Percentiles rank a stretch among this genome's conserved stretches.
Evolutionary conservation across 2,797 vertebrate genomes (phyloP).

Genomic region (Anableps anableps): DNA sequence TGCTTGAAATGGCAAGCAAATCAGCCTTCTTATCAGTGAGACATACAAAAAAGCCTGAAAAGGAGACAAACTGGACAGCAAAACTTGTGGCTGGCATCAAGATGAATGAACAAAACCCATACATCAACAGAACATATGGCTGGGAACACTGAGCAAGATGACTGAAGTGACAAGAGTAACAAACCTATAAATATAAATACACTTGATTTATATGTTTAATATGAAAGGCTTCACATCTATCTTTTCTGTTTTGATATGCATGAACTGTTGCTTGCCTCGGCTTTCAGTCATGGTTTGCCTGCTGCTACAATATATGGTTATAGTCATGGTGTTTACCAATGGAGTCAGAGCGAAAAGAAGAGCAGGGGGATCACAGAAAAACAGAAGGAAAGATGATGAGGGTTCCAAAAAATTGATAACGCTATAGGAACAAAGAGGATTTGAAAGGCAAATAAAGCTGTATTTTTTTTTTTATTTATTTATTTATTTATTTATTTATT

Average conservation of each 20-base stretch:
- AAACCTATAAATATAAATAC: constrained; percentile 20
- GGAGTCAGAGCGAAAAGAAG: constrained; percentile 26
- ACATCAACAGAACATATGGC: constrained; percentile 21
- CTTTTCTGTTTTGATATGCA: constrained; percentile 54
- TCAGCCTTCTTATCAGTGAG: background rate
- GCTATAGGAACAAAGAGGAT: constrained; percentile 40
- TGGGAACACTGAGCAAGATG: constrained; percentile 35
- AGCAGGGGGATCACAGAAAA: background rate
- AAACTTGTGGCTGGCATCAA: background rate
- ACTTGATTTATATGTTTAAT: constrained; percentile 70
- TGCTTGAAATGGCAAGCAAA: background rate
- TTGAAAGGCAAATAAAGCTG: constrained; percentile 44
- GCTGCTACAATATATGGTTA: constrained; percentile 23
- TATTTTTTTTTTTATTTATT: background rate
- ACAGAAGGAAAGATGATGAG: constrained; percentile 21
- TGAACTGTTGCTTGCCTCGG: constrained; percentile 50
- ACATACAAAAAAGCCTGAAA: background rate
- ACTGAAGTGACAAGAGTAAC: constrained; percentile 24
- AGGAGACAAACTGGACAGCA: constrained; percentile 2
- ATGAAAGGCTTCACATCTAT: constrained; percentile 56
- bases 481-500: too few species aligned
- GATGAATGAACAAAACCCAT: constrained; percentile 20
- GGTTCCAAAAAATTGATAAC: constrained; percentile 37
- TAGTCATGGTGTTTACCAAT: constrained; percentile 53
- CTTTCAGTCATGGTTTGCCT: constrained; percentile 45